A percentile compares a stretch with the other conserved stretches of the same genome.
Conservation (phyloP, 2,113 vertebrate species). For the Pogona vitticeps region DNA sequence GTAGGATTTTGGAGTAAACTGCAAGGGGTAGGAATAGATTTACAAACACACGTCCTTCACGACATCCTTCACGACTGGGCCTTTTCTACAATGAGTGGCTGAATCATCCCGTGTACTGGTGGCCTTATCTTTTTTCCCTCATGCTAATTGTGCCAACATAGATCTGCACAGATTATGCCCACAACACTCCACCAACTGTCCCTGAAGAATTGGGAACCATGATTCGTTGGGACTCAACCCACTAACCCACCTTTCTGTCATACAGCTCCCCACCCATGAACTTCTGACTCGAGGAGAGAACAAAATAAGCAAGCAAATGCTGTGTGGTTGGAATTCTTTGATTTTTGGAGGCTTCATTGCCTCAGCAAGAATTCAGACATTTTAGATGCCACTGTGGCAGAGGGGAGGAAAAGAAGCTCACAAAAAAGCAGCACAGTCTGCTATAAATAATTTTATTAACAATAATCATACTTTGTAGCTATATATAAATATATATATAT, state of each 20-base stretch:
- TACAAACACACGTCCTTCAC: too few relatives aligned
- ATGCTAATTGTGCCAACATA: not conserved
- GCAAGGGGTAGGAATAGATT: too few relatives aligned
- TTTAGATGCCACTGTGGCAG: not conserved
- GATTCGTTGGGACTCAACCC: not conserved
- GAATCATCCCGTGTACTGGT: too few relatives aligned
- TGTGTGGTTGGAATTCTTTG: not conserved
- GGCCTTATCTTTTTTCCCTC: too few relatives aligned
- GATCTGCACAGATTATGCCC: not conserved
- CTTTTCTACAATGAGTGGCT: too few relatives aligned
- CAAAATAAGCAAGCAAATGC: not conserved
- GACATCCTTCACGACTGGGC: too few relatives aligned
- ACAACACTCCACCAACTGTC: too few relatives aligned
- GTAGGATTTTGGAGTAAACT: not conserved
- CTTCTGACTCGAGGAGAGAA: not conserved
- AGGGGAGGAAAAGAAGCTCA: not conserved
- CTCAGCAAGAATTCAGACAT: not conserved
- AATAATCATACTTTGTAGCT: conserved; percentile 1
- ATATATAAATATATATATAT: not conserved
- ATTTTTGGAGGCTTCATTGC: not conserved
- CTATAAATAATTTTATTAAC: conserved; percentile 24
- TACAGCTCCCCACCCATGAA: not conserved
- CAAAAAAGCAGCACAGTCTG: not conserved
- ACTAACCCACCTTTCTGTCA: not conserved
- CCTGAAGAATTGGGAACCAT: not conserved